phyloP scores from a whole-genome alignment of 2,888 invertebrate species.

The Theretra japonica region DNA sequence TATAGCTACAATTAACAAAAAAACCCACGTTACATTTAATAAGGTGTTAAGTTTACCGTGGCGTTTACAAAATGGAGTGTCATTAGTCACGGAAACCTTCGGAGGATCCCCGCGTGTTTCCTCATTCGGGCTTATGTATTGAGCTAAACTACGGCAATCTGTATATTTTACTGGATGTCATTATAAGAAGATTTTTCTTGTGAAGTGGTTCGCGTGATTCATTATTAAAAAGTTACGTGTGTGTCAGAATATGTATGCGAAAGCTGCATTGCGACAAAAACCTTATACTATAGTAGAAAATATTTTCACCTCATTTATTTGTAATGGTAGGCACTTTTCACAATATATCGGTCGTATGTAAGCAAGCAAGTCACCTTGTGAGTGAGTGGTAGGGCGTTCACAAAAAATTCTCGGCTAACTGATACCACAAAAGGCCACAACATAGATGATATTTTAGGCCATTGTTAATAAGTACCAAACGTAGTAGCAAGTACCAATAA shows the following conservation, averaged over 20 bases:
- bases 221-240: too few relatives aligned
- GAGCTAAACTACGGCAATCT: not conserved
- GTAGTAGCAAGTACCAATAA: too few relatives aligned
- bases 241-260: too few relatives aligned
- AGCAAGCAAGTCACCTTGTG: too few relatives aligned
- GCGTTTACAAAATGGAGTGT: conserved; percentile 67
- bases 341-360: too few relatives aligned
- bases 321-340: too few relatives aligned
- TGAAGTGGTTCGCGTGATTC: too few relatives aligned
- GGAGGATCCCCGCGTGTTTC: conserved; percentile 34
- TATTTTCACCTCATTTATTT: too few relatives aligned
- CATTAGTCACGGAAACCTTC: conserved; percentile 66
- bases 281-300: too few relatives aligned
- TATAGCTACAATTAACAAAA: conserved; percentile 80
- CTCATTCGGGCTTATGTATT: conserved; percentile 4
- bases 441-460: not conserved
- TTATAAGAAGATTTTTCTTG: not conserved
- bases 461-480: too few relatives aligned
- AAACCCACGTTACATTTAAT: conserved; percentile 75
- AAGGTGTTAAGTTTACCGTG: conserved; percentile 77
- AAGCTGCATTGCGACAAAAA: too few relatives aligned
- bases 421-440: not conserved
- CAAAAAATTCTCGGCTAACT: not conserved
- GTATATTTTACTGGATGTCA: not conserved
- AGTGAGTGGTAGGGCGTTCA: too few relatives aligned